Evolutionary conservation across 1,140 invertebrate species (phyloP), one percentile per base, ranked within the genome.

Genomic region (Solen grandis): DNA sequence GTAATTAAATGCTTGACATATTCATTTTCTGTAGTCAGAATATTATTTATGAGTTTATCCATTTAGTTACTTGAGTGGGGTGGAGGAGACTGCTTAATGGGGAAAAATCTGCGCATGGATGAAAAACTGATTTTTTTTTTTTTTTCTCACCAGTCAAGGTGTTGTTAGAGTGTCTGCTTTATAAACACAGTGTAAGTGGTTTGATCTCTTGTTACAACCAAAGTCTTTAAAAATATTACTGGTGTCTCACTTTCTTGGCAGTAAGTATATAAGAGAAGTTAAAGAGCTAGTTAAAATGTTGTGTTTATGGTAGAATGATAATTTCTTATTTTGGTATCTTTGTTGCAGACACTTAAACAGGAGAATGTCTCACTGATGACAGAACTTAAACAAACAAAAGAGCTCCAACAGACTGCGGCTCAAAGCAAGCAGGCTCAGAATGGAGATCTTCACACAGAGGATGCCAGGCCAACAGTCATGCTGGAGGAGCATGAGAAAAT

Each of bases 401-500:
- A 93, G 75, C 90, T 90, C 29, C 90, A 90, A 33, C 89, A 89
- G 46, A 92, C 89, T 19, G 93, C 93, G 69, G 92, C 91, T 16
- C 88, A 91, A 68, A 54, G 36, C 8, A 81, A 60, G 50, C 75
- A 82, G 60, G 52, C 72, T 36, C 83, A 84, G 14, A 94, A 94
- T 87, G 93, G 93, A 35, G 92, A 93, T 80, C 89, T 93, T n/a
- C 91, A 93, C 63, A 86, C 89, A 10, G 91, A 93, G 78, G 73
- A 80, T 29, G 68, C 62, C 25, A 63, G 46, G 2, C 92, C 96
- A 96, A 92, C 95, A 96, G 93, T 88, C n/a, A 27, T 79, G 19
- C 5, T 85, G 27, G 73, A 38, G 22, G 84, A 90, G 41, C 89
- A 90, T 86, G 84, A 89, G 66, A 84, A 84, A 83, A 83, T 89